Evolutionary conservation across 2,113 vertebrate genomes (phyloP).

Genomic region (Peromyscus maniculatus): DNA sequence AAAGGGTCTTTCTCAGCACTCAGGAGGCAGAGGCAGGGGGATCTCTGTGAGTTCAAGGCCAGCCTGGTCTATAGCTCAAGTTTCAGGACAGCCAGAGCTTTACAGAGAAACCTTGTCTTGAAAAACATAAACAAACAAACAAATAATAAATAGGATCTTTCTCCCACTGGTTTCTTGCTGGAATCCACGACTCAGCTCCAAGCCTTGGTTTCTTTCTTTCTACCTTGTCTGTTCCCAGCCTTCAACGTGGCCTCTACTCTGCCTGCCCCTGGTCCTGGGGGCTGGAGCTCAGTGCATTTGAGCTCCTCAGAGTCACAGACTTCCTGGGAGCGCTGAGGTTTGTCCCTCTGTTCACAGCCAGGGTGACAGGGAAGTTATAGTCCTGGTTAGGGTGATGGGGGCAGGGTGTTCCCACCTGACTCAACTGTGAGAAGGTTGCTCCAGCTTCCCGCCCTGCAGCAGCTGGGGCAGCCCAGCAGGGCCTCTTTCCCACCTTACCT

Average conservation of each 20-base stretch:
- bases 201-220: not conserved
- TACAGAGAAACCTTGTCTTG: not conserved
- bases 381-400: not conserved
- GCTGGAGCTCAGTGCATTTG: not conserved
- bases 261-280: not conserved
- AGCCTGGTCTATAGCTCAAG: not conserved
- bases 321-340: not conserved
- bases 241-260: not conserved
- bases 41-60: not conserved
- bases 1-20: not conserved
- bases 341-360: not conserved
- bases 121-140: not conserved
- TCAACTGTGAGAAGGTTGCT: constrained; percentile 44
- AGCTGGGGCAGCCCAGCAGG: not conserved
- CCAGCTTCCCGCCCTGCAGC: not conserved
- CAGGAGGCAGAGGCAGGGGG: not conserved
- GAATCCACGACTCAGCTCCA: not conserved
- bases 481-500: not conserved
- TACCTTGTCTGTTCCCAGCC: not conserved
- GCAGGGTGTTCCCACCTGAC: constrained; percentile 40
- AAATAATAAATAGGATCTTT: not conserved
- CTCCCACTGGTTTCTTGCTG: not conserved
- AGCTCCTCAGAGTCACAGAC: not conserved
- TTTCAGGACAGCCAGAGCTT: not conserved
- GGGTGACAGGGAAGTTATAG: not conserved